phyloP scores from a whole-genome alignment of 2,888 invertebrate genomes.

The Caenorhabditis becei region DNA sequence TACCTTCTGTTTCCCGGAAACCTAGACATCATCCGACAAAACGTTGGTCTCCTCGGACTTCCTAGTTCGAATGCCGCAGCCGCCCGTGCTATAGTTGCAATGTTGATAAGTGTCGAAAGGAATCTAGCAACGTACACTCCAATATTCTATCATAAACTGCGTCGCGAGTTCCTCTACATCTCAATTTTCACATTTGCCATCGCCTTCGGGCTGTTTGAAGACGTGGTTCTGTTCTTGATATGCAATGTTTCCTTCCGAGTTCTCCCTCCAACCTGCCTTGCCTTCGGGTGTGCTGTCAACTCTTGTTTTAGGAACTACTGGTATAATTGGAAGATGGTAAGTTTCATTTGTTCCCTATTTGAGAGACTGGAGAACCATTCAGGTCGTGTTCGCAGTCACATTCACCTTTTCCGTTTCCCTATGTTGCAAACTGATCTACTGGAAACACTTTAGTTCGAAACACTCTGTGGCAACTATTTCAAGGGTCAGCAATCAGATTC shows the following conservation, averaged over 20 bases:
- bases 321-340: slow-evolving; percentile 1
- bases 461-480: not conserved
- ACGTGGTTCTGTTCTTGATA: not conserved
- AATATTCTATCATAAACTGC: not conserved
- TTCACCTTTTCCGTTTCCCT: not conserved
- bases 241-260: not conserved
- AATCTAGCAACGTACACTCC: slow-evolving; percentile 9
- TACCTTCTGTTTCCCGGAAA: not conserved
- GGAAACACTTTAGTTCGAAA: not conserved
- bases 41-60: slow-evolving; percentile 1
- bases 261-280: slow-evolving; percentile 3
- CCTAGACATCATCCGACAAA: not conserved
- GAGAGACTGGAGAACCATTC: too few species aligned
- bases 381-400: not conserved
- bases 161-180: not conserved
- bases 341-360: too few species aligned
- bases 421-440: not conserved
- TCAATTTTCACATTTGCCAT: not conserved
- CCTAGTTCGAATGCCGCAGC: slow-evolving; percentile 12
- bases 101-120: slow-evolving; percentile 1
- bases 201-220: slow-evolving; percentile 7
- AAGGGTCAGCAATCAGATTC: not conserved
- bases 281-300: slow-evolving; percentile 3
- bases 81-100: not conserved
- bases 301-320: slow-evolving; percentile 17